Percentiles rank a stretch among this genome's conserved stretches.
phyloP scores from a whole-genome alignment of 2,113 vertebrate genomes.

The Catharus fuscescens region DNA sequence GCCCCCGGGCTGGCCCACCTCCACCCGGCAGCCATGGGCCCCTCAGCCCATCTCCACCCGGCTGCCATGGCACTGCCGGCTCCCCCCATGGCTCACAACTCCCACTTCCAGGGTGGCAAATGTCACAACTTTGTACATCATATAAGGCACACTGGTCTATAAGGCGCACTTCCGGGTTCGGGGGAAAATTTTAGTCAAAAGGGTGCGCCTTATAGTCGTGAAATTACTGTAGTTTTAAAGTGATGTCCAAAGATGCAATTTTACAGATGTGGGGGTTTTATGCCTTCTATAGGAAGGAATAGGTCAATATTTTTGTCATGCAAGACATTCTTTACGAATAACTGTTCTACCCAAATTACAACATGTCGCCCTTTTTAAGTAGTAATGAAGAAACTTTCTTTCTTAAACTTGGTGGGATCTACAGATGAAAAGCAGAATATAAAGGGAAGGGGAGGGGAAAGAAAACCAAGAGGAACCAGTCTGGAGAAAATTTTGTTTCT shows the following conservation, averaged over 20 bases:
- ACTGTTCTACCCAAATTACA: neutral
- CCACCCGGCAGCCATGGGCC: too few species aligned
- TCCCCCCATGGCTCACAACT: too few species aligned
- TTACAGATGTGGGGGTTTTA: rapidly evolving
- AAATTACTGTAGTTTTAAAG: neutral
- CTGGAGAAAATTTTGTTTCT: neutral
- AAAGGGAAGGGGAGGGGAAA: neutral
- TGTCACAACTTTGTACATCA: too few species aligned
- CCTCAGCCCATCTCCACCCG: too few species aligned
- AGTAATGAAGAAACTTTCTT: neutral
- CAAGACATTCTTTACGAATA: neutral
- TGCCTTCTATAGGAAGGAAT: neutral
- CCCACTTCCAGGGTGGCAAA: too few species aligned
- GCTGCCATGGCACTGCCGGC: too few species aligned
- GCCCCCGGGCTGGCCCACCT: too few species aligned
- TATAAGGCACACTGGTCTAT: too few species aligned
- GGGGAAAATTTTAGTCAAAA: too few species aligned
- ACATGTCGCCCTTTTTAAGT: neutral
- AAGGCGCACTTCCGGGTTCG: too few species aligned
- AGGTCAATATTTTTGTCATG: neutral
- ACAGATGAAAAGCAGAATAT: neutral
- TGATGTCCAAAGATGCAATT: neutral
- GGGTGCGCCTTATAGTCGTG: too few species aligned
- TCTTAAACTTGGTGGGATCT: neutral
- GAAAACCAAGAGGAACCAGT: neutral